Percentiles rank a stretch among this genome's conserved stretches.
Evolutionary conservation across 2,113 vertebrate species (phyloP).

Genomic region (Callithrix jacchus): DNA sequence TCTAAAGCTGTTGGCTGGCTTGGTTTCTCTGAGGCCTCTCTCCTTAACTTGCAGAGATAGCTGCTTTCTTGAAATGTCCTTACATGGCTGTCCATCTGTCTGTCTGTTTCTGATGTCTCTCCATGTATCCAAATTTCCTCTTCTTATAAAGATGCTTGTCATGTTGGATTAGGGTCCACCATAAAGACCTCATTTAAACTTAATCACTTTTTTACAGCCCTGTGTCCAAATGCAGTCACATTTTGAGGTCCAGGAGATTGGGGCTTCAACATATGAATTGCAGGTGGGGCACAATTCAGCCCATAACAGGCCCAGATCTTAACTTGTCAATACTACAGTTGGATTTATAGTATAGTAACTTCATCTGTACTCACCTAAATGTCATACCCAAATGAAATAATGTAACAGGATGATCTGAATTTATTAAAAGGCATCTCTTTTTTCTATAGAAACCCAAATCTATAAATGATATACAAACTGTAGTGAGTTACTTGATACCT

Average conservation of each 20-base stretch:
- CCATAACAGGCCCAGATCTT: not conserved
- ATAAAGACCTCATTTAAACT: slow-evolving; percentile 30
- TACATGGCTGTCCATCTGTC: not conserved
- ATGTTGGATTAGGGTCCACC: not conserved
- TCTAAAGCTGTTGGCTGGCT: not conserved
- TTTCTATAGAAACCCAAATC: not conserved
- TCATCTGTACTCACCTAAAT: slow-evolving; percentile 27
- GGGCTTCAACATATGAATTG: not conserved
- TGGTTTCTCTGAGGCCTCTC: not conserved
- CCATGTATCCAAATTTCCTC: not conserved
- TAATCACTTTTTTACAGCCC: not conserved
- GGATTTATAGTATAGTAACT: not conserved
- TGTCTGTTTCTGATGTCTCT: not conserved
- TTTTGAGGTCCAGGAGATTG: not conserved
- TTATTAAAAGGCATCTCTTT: slow-evolving; percentile 22
- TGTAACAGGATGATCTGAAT: not conserved
- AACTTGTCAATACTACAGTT: not conserved
- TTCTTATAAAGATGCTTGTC: not conserved
- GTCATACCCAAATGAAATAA: slow-evolving; percentile 39
- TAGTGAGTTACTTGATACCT: not conserved
- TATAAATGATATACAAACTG: not conserved
- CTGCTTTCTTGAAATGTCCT: not conserved
- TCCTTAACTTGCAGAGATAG: not conserved
- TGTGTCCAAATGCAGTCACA: not conserved
- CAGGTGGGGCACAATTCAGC: not conserved